phyloP scores from a whole-genome alignment of 1,140 invertebrate genomes.

The Drosophila asahinai region DNA sequence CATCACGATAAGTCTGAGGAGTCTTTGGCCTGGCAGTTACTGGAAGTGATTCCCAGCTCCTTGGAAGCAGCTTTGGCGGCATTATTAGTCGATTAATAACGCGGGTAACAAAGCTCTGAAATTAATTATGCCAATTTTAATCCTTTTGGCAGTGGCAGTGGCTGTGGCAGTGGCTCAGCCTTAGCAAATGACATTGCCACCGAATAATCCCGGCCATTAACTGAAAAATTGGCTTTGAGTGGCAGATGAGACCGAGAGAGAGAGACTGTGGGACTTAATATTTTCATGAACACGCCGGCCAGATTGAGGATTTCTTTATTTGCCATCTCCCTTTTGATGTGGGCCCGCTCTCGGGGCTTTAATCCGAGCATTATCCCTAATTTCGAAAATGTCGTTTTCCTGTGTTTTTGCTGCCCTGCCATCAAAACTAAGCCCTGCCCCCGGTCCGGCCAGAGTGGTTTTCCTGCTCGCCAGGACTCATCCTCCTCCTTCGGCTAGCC shows the following conservation, averaged over 20 bases:
- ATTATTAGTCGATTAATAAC: constrained; percentile 66
- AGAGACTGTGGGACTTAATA: constrained; percentile 19
- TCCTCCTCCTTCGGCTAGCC: background rate
- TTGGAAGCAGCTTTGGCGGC: constrained; percentile 3
- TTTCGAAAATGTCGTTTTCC: constrained; percentile 59
- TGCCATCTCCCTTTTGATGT: constrained; percentile 25
- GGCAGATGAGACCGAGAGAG: constrained; percentile 30
- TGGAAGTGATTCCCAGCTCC: constrained; percentile 4
- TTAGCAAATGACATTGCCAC: constrained; percentile 66
- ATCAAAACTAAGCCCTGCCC: constrained; percentile 50
- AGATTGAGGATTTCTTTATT: constrained; percentile 18
- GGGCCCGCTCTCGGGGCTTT: constrained; percentile 13
- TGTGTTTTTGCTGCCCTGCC: constrained; percentile 40
- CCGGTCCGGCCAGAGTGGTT: constrained; percentile 16
- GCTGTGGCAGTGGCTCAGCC: constrained; percentile 48
- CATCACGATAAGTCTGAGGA: constrained; percentile 24
- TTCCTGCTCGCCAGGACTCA: background rate
- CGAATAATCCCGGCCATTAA: constrained; percentile 65
- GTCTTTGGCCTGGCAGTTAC: background rate
- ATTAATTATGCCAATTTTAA: constrained; percentile 77
- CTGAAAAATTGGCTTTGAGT: constrained; percentile 42
- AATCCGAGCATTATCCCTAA: constrained; percentile 53
- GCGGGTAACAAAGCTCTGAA: constrained; percentile 43
- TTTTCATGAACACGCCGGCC: constrained; percentile 29
- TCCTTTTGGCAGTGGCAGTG: constrained; percentile 60